phyloP scores from a whole-genome alignment of 2,888 invertebrate genomes.

The Branchellion lobata region DNA sequence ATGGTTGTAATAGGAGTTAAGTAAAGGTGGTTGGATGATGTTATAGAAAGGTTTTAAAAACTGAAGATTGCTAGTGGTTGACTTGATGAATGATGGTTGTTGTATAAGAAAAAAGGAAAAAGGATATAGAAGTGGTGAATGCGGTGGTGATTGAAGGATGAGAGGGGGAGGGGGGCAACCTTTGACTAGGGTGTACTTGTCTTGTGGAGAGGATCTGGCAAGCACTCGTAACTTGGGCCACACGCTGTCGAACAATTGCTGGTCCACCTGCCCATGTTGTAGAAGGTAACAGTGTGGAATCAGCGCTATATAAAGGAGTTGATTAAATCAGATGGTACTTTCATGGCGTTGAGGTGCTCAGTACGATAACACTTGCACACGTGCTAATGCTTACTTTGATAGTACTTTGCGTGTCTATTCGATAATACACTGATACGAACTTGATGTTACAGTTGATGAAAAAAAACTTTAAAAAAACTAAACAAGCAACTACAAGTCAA shows the following conservation, averaged over 20 bases:
- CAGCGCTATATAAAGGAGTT: no score
- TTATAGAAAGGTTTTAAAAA: no score
- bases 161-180: not conserved
- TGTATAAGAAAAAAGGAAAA: no score
- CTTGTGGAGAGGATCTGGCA: constrained; percentile 94
- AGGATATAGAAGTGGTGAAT: no score
- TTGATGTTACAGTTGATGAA: not conserved
- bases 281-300: no score
- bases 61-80: no score
- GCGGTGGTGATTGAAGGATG: no score
- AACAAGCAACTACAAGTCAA: not conserved
- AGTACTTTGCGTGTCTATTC: no score
- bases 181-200: constrained; percentile 97
- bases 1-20: not conserved
- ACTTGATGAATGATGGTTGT: no score
- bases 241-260: constrained; percentile 88
- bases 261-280: constrained; percentile 73
- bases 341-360: not conserved
- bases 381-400: not conserved
- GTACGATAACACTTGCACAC: not conserved
- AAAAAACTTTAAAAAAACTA: not conserved
- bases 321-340: not conserved
- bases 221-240: constrained; percentile 94
- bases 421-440: no score
- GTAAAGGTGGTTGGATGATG: no score